Percentiles rank a stretch among this genome's conserved stretches.
These are phyloP conservation scores for Drosophila affinis DNA, from an alignment of 2,888 invertebrate species.

Conservation along the genomic window DNA sequence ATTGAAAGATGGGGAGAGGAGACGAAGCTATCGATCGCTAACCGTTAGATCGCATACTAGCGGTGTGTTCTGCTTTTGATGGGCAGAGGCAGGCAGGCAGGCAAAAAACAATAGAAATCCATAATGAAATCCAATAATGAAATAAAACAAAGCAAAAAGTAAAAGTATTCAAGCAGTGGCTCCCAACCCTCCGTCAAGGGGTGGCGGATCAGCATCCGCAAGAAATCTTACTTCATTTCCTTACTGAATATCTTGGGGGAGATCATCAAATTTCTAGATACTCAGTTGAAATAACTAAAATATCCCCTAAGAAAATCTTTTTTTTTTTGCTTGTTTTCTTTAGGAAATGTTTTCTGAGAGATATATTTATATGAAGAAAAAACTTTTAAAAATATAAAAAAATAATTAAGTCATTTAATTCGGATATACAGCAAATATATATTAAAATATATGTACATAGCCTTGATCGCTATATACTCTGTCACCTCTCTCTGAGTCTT, in stretches of 20 bases:
- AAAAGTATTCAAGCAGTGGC: conserved; percentile 51
- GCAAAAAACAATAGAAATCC: conserved; percentile 4
- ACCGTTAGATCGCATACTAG: conserved; percentile 59
- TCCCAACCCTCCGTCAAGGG: neutral
- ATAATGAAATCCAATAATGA: neutral
- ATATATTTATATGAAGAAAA: too few relatives aligned
- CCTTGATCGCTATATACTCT: too few relatives aligned
- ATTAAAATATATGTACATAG: too few relatives aligned
- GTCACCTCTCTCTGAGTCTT: too few relatives aligned
- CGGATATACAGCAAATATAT: too few relatives aligned
- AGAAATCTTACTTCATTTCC: neutral
- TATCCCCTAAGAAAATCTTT: too few relatives aligned
- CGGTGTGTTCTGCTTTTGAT: conserved; percentile 72
- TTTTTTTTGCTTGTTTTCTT: too few relatives aligned
- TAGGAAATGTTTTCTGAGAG: too few relatives aligned
- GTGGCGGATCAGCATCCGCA: neutral
- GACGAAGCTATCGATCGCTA: conserved; percentile 21
- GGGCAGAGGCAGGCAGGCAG: conserved; percentile 46
- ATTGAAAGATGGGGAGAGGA: conserved; percentile 13
- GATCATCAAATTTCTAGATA: neutral
- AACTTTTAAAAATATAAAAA: too few relatives aligned
- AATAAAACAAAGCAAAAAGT: conserved; percentile 46
- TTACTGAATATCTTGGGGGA: neutral
- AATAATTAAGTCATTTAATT: too few relatives aligned
- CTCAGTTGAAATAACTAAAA: neutral